Base-by-base conservation (phyloP, 2,113 vertebrate species). In the Pelmatolapia mariae region DNA sequence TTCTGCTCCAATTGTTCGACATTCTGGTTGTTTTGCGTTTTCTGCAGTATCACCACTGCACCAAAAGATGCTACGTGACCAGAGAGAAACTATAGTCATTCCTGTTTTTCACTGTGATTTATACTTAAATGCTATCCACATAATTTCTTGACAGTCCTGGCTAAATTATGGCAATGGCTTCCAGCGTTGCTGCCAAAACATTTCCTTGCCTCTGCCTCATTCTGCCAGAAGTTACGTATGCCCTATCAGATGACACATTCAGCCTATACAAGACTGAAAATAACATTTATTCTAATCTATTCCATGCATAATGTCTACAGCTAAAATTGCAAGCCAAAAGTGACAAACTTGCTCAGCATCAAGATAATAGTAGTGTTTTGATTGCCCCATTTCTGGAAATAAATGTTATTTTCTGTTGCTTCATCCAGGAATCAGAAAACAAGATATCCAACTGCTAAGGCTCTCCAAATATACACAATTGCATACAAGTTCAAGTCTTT, bases 201-300 rank as follows among this genome's bases (percentile, higher is more conserved):
- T 83, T 7, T 59, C 38, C 54, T 79, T 47, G 81, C 38, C 47
- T 82, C 56, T 57, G 86, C 78, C 56, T 76, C 22, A 29, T 13
- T 11, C 76, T 53, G 87, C 81, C 82, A 93, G 63, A 22, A 29
- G 47, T 90, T 87, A 89, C 84, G 29, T 87, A 84, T 22, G 13
- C 26, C 80, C 80, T 59, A 90, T 93, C 88, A 43, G 52, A 89
- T 93, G 87, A 93, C 89, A 92, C 54, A 83, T 84, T 16, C 81
- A 86, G 80, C 86, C 59, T 90, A 85, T 47, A 81, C 79, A 86
- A 84, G 80, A 43, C 59, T 38, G 7, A 81, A 86, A 84, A 33
- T 61, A 66, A 71, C 71, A 43, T 91, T 89, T 81, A 87, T 76
- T 86, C 79, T 83, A 81, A 91, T 88, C 81, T 78, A 84, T 83